These are phyloP conservation scores for Epirrhoe tristata DNA, from an alignment of 2,888 invertebrate genomes.

Conservation along the genomic window DNA sequence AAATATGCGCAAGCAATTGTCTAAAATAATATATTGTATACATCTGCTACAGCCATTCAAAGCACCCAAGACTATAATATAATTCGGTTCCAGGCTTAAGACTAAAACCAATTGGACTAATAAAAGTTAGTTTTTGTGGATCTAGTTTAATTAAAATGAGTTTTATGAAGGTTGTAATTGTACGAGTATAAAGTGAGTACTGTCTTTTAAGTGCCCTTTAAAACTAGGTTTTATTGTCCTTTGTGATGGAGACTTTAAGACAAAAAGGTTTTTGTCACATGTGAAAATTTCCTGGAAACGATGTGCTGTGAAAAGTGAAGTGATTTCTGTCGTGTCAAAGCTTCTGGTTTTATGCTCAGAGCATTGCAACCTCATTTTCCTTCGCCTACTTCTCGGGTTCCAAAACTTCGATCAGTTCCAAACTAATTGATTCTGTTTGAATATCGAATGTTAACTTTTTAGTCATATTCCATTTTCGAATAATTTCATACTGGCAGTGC, in stretches of 20 bases:
- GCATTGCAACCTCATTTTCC: not conserved
- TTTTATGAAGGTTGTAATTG: conserved; percentile 25
- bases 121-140: not conserved
- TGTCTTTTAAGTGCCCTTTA: not conserved
- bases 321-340: not conserved
- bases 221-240: not conserved
- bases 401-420: too few relatives aligned
- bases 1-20: too few relatives aligned
- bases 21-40: not conserved
- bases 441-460: too few relatives aligned
- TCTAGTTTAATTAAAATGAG: conserved; percentile 24
- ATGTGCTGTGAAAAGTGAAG: not conserved
- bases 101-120: not conserved
- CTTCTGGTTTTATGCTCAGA: not conserved
- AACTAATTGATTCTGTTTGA: too few relatives aligned
- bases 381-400: too few relatives aligned
- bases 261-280: not conserved
- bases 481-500: too few relatives aligned
- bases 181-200: not conserved
- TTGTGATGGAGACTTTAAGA: not conserved
- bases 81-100: not conserved
- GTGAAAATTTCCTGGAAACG: not conserved
- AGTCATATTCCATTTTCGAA: too few relatives aligned
- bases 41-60: not conserved
- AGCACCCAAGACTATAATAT: not conserved